Evolutionary conservation across 1,140 invertebrate species (phyloP).

Genomic region (Drosophila orosa): DNA sequence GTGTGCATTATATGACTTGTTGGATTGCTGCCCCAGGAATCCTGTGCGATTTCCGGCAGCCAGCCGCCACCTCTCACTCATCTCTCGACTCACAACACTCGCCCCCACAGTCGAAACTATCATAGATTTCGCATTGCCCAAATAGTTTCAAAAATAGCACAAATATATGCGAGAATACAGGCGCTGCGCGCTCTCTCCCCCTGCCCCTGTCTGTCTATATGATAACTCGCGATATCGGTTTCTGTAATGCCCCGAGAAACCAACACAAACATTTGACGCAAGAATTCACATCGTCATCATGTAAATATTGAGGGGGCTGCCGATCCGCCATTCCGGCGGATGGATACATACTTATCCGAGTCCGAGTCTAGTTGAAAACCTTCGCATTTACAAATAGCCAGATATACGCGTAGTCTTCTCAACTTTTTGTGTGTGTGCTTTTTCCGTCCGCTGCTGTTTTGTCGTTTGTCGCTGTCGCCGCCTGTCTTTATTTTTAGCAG

Average conservation of each 20-base stretch:
- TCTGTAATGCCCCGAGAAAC: slow-evolving; percentile 30
- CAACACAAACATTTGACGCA: slow-evolving; percentile 29
- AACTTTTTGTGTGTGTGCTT: slow-evolving; percentile 30
- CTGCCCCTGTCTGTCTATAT: slow-evolving; percentile 7
- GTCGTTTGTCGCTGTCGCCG: slow-evolving; percentile 49
- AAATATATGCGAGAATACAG: slow-evolving; percentile 54
- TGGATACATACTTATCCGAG: slow-evolving; percentile 10
- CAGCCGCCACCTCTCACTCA: slow-evolving; percentile 6
- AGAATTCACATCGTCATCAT: slow-evolving; percentile 38
- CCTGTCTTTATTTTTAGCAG: slow-evolving; percentile 73
- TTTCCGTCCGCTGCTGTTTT: slow-evolving; percentile 17
- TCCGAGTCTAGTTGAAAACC: slow-evolving; percentile 50
- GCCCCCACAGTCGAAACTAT: slow-evolving; percentile 8
- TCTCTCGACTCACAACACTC: slow-evolving; percentile 12
- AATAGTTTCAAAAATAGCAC: slow-evolving; percentile 78
- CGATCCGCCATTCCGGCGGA: slow-evolving; percentile 14
- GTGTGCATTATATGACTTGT: slow-evolving; percentile 42
- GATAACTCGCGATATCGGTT: slow-evolving; percentile 48
- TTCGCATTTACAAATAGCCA: slow-evolving; percentile 77
- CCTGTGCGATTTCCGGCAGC: slow-evolving; percentile 32
- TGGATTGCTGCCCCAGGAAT: slow-evolving; percentile 28
- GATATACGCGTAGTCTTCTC: slow-evolving; percentile 46
- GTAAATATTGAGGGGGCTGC: slow-evolving; percentile 42
- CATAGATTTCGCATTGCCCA: slow-evolving; percentile 43
- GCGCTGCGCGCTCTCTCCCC: slow-evolving; percentile 4